phyloP scores from a whole-genome alignment of 1,140 invertebrate species.

The Diabrotica virgifera region DNA sequence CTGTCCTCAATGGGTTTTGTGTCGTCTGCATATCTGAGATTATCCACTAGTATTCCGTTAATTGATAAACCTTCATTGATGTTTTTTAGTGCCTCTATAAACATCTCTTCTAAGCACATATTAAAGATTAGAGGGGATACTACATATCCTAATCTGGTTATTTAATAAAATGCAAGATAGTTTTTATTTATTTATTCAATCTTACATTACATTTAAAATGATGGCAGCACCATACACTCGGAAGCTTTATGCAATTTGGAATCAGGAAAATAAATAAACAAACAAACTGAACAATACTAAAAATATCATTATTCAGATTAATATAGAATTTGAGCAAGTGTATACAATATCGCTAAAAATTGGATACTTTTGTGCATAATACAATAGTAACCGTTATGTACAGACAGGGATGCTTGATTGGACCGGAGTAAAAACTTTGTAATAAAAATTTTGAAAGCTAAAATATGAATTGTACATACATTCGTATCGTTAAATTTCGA shows the following conservation, averaged over 20 bases:
- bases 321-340: slow-evolving; percentile 44
- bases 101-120: too few relatives aligned
- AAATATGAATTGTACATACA: too few relatives aligned
- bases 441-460: too few relatives aligned
- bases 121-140: too few relatives aligned
- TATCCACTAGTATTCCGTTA: too few relatives aligned
- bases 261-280: slow-evolving; percentile 37
- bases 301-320: slow-evolving; percentile 36
- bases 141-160: background rate
- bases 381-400: slow-evolving; percentile 41
- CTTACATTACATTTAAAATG: slow-evolving; percentile 30
- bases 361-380: slow-evolving; percentile 28
- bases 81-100: too few relatives aligned
- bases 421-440: too few relatives aligned
- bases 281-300: slow-evolving; percentile 37
- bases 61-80: too few relatives aligned
- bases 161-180: background rate
- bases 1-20: too few relatives aligned
- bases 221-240: slow-evolving; percentile 46
- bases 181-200: slow-evolving; percentile 26
- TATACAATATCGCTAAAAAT: slow-evolving; percentile 41
- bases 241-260: slow-evolving; percentile 42
- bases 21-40: too few relatives aligned
- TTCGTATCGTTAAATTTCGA: too few relatives aligned
- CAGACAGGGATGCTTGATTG: slow-evolving; percentile 28